Evolutionary conservation across 2,888 invertebrate genomes (phyloP), one percentile per base, ranked within the genome.

Genomic region (Netelia melanura): DNA sequence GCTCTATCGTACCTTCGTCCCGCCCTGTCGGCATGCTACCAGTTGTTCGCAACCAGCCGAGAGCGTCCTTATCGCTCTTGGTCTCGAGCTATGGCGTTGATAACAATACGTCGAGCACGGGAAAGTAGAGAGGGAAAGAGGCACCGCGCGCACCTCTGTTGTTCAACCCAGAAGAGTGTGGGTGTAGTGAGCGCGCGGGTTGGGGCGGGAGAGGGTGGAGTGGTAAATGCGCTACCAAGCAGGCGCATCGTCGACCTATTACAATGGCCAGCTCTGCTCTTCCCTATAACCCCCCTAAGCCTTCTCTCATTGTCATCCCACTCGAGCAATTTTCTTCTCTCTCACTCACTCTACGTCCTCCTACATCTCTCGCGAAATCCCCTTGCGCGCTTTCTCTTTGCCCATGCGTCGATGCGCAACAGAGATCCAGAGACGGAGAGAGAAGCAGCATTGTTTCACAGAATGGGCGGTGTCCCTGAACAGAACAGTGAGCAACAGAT

Each of bases 241-340:
- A 93, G 89, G 93, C 93, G 93, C 93, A 92, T 92, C 91, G 87
- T 85, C 90, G 89, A 89, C 93, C 93, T 93, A 93, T 93, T 91
- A 93, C 92, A 93, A 93, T 93, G 89, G 91, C 78, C 77, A 80
- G 58, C 17, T 80, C 79, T 44, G 72, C 84, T 77, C 82, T 84
- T 87, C 90, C 91, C 78, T 62, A 23, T 70, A 89, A 89, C 91
- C 92, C 91, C 92, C 91, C 92, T 90, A 89, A 91, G 89, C 91
- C 90, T 86, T 93, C 93, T 93, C 92, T 93, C 92, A 92, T 92
- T 91, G 88, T 86, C 87, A 86, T 87, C 86, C 78, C 81, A 70
- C 48, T 64, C 80, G 61, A 65, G 44, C 56, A 52, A 65, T 72
- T 65, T 48, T 68, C 81, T 68, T 68, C 30, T 52, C n/a, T 72